Evolutionary conservation across 2,113 vertebrate species (phyloP).

Genomic region (Hirundichthys speculiger): DNA sequence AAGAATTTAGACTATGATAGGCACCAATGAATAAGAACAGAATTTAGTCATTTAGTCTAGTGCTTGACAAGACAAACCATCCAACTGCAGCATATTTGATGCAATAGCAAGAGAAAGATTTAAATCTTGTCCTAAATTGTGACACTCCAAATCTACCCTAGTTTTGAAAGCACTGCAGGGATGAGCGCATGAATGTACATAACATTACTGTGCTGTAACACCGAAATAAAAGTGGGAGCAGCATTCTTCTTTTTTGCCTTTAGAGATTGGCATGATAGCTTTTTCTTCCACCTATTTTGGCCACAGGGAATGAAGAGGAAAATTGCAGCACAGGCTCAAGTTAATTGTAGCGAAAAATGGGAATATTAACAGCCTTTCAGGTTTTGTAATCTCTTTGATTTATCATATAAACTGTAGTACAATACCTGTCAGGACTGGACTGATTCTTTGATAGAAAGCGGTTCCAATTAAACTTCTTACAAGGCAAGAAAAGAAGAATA

Average conservation of each 20-base stretch:
- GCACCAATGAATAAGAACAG: too few relatives aligned
- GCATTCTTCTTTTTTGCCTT: background rate
- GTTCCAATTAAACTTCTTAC: slow-evolving; percentile 15
- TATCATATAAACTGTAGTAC: slow-evolving; percentile 1
- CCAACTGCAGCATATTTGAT: too few relatives aligned
- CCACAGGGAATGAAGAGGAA: background rate
- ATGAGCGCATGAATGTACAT: too few relatives aligned
- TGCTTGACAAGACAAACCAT: too few relatives aligned
- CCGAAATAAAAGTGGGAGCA: background rate
- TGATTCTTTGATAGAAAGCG: slow-evolving; percentile 4
- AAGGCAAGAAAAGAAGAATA: background rate
- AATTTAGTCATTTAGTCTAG: too few relatives aligned
- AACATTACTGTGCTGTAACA: too few relatives aligned
- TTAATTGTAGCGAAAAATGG: background rate
- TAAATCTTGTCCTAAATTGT: too few relatives aligned
- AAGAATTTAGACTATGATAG: too few relatives aligned
- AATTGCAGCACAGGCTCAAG: background rate
- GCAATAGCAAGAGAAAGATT: too few relatives aligned
- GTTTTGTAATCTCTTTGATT: slow-evolving; percentile 3
- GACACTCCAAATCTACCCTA: too few relatives aligned
- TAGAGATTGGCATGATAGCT: background rate
- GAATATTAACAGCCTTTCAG: background rate
- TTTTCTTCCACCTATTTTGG: background rate
- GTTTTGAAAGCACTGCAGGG: too few relatives aligned
- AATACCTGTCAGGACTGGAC: background rate